Percentiles rank a stretch among this genome's conserved stretches.
phyloP scores from a whole-genome alignment of 2,888 invertebrate genomes.

The Thera obeliscata region DNA sequence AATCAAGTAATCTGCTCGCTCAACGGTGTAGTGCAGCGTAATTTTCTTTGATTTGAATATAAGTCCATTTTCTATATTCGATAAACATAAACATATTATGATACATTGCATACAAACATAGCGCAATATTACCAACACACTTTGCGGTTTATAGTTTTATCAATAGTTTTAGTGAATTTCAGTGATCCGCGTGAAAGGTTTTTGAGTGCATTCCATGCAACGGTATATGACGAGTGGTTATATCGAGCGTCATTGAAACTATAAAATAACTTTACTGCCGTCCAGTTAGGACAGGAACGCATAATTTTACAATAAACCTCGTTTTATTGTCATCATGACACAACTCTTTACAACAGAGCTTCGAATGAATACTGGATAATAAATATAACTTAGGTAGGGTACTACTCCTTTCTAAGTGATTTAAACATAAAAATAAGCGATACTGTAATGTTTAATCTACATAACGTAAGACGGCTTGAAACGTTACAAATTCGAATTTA shows the following conservation, averaged over 20 bases:
- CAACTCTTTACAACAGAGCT: conserved; percentile 57
- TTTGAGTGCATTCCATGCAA: conserved; percentile 64
- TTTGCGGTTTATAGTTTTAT: conserved; percentile 15
- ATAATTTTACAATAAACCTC: conserved; percentile 70
- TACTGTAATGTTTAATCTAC: too few species aligned
- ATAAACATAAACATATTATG: too few species aligned
- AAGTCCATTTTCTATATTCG: too few species aligned
- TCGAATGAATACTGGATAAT: neutral
- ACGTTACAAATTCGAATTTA: conserved; percentile 39
- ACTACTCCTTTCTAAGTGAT: too few species aligned
- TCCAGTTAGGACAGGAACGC: conserved; percentile 57
- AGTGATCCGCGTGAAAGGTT: conserved; percentile 56
- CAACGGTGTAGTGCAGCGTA: too few species aligned
- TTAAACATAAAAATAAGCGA: too few species aligned
- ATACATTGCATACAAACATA: too few species aligned
- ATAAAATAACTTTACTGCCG: conserved; percentile 67
- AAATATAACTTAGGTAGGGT: too few species aligned
- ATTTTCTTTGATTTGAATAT: too few species aligned
- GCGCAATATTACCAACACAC: too few species aligned
- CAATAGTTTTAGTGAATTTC: conserved; percentile 25
- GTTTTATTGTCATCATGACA: conserved; percentile 61
- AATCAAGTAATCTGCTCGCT: too few species aligned
- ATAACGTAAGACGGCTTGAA: conserved; percentile 22
- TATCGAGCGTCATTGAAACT: conserved; percentile 59
- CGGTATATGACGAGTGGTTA: conserved; percentile 38